Conservation (phyloP, 2,113 vertebrate genomes). For the Caloenas nicobarica region DNA sequence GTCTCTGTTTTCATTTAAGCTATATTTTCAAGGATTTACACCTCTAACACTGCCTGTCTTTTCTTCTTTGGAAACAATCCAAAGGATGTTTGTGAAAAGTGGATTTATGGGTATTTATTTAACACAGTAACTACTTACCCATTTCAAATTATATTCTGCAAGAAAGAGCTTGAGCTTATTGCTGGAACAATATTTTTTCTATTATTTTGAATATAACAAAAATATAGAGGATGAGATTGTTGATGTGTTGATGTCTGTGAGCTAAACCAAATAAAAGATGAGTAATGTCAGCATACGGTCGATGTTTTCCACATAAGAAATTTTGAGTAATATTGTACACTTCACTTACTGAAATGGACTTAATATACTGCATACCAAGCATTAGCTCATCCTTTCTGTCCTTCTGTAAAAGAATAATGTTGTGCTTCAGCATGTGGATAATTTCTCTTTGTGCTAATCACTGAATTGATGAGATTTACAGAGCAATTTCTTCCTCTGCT, state of each 20-base stretch:
- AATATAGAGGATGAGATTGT: not conserved
- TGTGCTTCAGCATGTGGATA: slow-evolving; percentile 9
- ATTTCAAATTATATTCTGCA: not conserved
- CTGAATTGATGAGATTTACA: slow-evolving; percentile 21
- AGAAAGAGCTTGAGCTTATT: not conserved
- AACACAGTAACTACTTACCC: not conserved
- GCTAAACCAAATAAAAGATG: not conserved
- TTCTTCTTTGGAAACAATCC: not conserved
- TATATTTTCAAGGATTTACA: not conserved
- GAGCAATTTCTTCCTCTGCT: not conserved
- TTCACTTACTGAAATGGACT: not conserved
- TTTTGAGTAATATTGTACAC: not conserved
- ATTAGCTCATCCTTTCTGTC: not conserved
- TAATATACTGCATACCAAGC: not conserved
- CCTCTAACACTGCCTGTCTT: not conserved
- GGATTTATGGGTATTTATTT: not conserved
- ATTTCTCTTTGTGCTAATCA: slow-evolving; percentile 31
- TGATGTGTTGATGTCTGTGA: not conserved
- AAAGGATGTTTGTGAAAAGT: not conserved
- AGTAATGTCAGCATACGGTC: not conserved
- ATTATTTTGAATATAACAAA: not conserved
- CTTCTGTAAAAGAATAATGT: slow-evolving; percentile 16
- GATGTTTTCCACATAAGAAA: not conserved
- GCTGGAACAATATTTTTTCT: not conserved
- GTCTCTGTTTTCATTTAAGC: not conserved